A percentile compares a stretch with the other conserved stretches of the same genome.
Evolutionary conservation across 2,797 vertebrate species (phyloP).

Genomic region (Hippopotamyrus pictus): DNA sequence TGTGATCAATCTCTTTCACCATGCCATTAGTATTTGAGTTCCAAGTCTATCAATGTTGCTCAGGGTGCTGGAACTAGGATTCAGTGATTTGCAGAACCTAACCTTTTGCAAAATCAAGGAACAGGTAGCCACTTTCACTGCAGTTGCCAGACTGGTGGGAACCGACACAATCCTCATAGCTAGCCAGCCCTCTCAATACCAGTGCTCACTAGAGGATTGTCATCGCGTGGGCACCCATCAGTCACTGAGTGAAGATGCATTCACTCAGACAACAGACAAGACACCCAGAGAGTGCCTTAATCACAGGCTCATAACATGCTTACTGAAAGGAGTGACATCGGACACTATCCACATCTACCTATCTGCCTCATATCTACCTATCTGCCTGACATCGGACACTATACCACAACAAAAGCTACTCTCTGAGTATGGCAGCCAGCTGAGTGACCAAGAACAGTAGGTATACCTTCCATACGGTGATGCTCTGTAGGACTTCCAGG

Average conservation of each 20-base stretch:
- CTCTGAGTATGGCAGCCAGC: neutral
- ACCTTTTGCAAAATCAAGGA: neutral
- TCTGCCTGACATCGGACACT: neutral
- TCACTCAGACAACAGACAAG: neutral
- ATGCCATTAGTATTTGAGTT: neutral
- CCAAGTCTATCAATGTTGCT: neutral
- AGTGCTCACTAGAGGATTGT: neutral
- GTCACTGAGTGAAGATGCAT: neutral
- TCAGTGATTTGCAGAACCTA: neutral
- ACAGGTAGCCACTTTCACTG: neutral
- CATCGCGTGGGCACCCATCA: neutral
- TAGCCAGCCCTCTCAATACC: neutral
- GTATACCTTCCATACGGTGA: neutral
- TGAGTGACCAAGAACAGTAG: neutral
- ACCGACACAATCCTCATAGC: neutral
- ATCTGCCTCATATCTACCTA: no score
- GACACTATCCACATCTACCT: neutral
- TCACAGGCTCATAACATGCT: neutral
- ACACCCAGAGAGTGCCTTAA: neutral
- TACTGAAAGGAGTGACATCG: neutral
- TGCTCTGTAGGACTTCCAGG: neutral
- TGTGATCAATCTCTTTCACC: neutral
- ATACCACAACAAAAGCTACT: neutral
- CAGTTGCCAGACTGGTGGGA: neutral
- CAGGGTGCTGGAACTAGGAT: neutral